phyloP scores from a whole-genome alignment of 2,113 vertebrate species.

The Pseudorectes ferrugineus region DNA sequence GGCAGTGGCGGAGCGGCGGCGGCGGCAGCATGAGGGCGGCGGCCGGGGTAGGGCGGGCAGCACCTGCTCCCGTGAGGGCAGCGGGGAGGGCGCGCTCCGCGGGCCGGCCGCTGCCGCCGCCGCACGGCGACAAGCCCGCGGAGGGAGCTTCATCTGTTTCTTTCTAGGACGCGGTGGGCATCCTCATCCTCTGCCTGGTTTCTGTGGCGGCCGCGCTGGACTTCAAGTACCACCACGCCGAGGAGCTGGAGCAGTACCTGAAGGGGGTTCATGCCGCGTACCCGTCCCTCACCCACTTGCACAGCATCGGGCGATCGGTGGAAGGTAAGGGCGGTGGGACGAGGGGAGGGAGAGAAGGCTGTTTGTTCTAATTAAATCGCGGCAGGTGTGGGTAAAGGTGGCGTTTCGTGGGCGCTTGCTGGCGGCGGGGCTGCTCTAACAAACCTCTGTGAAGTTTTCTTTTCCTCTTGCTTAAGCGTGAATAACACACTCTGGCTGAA shows the following conservation, averaged over 20 bases:
- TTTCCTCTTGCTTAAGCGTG: not conserved
- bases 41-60: not conserved
- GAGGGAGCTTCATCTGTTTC: not conserved
- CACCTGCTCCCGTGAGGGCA: not conserved
- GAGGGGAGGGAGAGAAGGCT: accelerated
- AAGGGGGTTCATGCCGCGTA: slow-evolving; percentile 56
- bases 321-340: slow-evolving; percentile 63
- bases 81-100: no score
- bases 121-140: not conserved
- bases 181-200: slow-evolving; percentile 45
- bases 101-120: not conserved
- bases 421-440: not conserved
- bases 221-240: slow-evolving; percentile 75
- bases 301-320: slow-evolving; percentile 82
- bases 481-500: not conserved
- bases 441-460: not conserved
- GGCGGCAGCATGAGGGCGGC: not conserved
- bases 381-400: not conserved
- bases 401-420: not conserved
- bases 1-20: not conserved
- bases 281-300: slow-evolving; percentile 72
- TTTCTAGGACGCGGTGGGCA: slow-evolving; percentile 34
- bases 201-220: slow-evolving; percentile 63
- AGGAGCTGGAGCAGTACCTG: slow-evolving; percentile 74
- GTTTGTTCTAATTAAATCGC: accelerated